Conservation (phyloP, 2,797 vertebrate species). For the Smutsia temminckii region DNA sequence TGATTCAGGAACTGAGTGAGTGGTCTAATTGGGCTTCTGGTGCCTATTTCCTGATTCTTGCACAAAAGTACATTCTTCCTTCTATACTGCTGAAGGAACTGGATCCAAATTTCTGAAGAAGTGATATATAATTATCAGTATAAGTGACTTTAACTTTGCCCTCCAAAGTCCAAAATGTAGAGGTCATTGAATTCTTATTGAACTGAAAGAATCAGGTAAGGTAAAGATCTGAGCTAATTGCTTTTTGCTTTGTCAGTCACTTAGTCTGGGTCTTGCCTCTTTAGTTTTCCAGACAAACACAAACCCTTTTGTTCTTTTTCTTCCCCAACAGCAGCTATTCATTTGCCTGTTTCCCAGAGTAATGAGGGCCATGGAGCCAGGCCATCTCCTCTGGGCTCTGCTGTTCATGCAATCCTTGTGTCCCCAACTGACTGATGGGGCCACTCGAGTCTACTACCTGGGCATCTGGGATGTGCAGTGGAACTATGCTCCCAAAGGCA, state of each 20-base stretch:
- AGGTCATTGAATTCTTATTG: slow-evolving; percentile 25
- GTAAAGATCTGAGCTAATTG: neutral
- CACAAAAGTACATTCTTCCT: neutral
- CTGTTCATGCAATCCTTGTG: slow-evolving; percentile 64
- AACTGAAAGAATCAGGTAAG: slow-evolving; percentile 43
- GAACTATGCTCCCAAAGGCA: slow-evolving; percentile 84
- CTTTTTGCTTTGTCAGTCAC: neutral
- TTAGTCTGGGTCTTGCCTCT: neutral
- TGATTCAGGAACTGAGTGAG: slow-evolving; percentile 4
- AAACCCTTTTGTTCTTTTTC: slow-evolving; percentile 44
- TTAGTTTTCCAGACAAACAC: slow-evolving; percentile 28
- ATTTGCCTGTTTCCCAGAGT: slow-evolving; percentile 42
- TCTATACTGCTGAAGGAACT: neutral
- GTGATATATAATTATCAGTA: slow-evolving; percentile 3
- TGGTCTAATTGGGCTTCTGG: neutral
- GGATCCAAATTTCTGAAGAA: slow-evolving; percentile 38
- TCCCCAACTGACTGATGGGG: slow-evolving; percentile 38
- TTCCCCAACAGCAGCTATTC: slow-evolving; percentile 45
- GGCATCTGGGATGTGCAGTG: slow-evolving; percentile 82
- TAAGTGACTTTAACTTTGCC: slow-evolving; percentile 48
- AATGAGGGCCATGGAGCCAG: slow-evolving; percentile 57
- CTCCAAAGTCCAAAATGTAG: neutral
- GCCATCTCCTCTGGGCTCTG: slow-evolving; percentile 57
- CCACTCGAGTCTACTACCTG: slow-evolving; percentile 83
- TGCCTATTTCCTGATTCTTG: slow-evolving; percentile 34